Conservation (phyloP, 2,113 vertebrate genomes). For the Dromaius novaehollandiae region DNA sequence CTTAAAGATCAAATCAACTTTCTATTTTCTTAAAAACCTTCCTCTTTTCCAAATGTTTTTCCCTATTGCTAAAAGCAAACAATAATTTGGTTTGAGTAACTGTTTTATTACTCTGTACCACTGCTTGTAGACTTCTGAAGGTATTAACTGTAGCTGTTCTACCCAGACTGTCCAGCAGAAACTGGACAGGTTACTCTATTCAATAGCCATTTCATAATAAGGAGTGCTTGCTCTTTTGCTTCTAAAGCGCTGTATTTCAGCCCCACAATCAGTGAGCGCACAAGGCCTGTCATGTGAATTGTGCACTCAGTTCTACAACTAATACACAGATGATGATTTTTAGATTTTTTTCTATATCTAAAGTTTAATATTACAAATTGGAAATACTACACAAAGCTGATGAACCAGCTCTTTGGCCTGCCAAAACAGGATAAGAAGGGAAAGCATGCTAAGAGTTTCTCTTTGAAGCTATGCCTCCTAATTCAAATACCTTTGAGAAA, state of each 20-base stretch:
- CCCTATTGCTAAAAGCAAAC: slow-evolving; percentile 4
- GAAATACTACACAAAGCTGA: background rate
- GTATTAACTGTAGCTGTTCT: background rate
- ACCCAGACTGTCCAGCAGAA: background rate
- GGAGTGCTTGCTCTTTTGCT: background rate
- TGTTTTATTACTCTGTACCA: background rate
- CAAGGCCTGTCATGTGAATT: background rate
- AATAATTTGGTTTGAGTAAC: background rate
- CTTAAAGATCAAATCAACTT: background rate
- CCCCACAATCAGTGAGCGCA: background rate
- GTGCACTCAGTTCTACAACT: background rate
- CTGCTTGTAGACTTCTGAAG: background rate
- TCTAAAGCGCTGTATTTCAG: background rate
- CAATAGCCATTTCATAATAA: background rate
- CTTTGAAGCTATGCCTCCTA: background rate
- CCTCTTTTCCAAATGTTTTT: background rate
- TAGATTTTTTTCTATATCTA: background rate
- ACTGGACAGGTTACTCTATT: background rate
- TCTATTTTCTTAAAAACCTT: background rate
- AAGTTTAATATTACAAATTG: background rate
- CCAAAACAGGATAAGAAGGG: background rate
- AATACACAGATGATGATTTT: background rate
- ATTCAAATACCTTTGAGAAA: background rate
- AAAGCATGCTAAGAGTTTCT: background rate
- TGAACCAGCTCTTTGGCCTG: background rate